Evolutionary conservation across 2,797 vertebrate species (phyloP).

Genomic region (Craterocephalus amniculus): DNA sequence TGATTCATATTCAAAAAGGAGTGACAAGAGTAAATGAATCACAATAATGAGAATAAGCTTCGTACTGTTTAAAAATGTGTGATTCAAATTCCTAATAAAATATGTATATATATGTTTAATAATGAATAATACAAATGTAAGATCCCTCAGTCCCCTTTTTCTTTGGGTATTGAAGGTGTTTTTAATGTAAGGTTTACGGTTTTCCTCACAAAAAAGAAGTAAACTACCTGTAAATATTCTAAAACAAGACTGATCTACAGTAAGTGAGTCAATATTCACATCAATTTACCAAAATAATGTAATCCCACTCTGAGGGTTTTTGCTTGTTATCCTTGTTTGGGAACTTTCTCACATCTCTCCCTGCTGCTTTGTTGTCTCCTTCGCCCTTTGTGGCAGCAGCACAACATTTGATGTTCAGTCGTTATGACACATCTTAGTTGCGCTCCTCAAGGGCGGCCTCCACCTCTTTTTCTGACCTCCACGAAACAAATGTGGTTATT

Average conservation of each 20-base stretch:
- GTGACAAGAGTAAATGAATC: no score
- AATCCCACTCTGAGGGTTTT: background rate
- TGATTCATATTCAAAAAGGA: no score
- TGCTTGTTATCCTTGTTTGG: background rate
- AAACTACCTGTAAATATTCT: background rate
- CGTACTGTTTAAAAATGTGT: no score
- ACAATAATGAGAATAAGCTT: no score
- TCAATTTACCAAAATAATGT: background rate
- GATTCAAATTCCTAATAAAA: no score
- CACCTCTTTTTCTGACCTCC: slow-evolving; percentile 57
- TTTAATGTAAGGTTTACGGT: no score
- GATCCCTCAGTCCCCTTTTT: no score
- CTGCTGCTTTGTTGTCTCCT: slow-evolving; percentile 41
- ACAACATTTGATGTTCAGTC: slow-evolving; percentile 63
- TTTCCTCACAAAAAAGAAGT: no score
- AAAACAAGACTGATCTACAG: background rate
- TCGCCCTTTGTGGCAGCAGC: slow-evolving; percentile 47
- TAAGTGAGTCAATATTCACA: background rate
- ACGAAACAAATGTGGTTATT: slow-evolving; percentile 35
- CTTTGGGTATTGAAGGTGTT: no score
- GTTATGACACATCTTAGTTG: slow-evolving; percentile 70
- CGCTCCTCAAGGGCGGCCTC: slow-evolving; percentile 42
- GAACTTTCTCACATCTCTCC: slow-evolving; percentile 4
- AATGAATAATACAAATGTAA: no score
- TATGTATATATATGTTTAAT: no score